These are phyloP conservation scores for Amphiprion ocellaris DNA, from an alignment of 2,113 vertebrate genomes.

Conservation along the genomic window DNA sequence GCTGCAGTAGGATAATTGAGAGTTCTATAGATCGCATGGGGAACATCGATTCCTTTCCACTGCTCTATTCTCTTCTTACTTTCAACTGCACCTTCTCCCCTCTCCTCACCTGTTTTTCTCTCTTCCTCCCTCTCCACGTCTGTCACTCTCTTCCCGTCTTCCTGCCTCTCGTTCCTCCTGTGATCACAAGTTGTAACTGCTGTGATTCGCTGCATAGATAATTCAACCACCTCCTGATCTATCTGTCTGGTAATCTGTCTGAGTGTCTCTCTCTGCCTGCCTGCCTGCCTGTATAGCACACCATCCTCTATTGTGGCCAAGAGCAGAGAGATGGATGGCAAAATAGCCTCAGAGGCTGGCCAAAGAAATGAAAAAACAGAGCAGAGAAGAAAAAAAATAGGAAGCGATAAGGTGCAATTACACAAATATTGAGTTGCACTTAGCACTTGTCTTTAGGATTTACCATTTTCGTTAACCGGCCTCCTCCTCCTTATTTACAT, in stretches of 20 bases:
- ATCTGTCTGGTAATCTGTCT: slow-evolving; percentile 61
- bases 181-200: slow-evolving; percentile 69
- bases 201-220: slow-evolving; percentile 73
- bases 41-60: slow-evolving; percentile 73
- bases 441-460: slow-evolving; percentile 8
- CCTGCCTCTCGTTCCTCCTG: slow-evolving; percentile 50
- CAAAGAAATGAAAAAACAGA: slow-evolving; percentile 22
- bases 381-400: slow-evolving; percentile 2
- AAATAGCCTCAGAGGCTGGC: slow-evolving; percentile 30
- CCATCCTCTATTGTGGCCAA: slow-evolving; percentile 40
- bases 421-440: slow-evolving; percentile 37
- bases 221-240: slow-evolving; percentile 68
- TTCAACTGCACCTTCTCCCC: slow-evolving; percentile 49
- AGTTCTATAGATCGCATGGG: slow-evolving; percentile 76
- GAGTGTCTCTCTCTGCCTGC: slow-evolving; percentile 40
- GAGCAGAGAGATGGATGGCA: slow-evolving; percentile 1
- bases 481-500: slow-evolving; percentile 24
- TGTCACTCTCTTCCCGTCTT: slow-evolving; percentile 50
- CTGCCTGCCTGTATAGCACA: slow-evolving; percentile 16
- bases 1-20: slow-evolving; percentile 80
- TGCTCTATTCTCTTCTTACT: slow-evolving; percentile 57
- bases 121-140: slow-evolving; percentile 13
- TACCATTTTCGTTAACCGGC: background rate
- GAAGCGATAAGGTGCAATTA: slow-evolving; percentile 31
- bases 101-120: slow-evolving; percentile 49